Percentiles rank a stretch among this genome's conserved stretches.
Evolutionary conservation across 2,113 vertebrate genomes (phyloP).

Genomic region (Siniperca knerii): DNA sequence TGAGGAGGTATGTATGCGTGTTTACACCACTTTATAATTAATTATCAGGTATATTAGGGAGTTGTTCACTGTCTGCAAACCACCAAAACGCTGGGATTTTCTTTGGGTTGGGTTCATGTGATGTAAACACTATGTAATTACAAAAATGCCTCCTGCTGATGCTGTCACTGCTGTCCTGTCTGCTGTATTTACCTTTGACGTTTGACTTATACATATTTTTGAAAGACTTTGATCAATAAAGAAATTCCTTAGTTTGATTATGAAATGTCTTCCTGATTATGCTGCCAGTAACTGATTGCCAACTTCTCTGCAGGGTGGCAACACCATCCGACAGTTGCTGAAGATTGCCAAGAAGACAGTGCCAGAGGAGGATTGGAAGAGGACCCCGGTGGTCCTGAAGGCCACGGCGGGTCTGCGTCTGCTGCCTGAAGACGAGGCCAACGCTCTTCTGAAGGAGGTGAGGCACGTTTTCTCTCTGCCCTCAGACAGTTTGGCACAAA

Average conservation of each 20-base stretch:
- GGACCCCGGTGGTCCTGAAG: slow-evolving; percentile 94
- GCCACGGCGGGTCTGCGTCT: slow-evolving; percentile 95
- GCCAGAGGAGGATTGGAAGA: slow-evolving; percentile 91
- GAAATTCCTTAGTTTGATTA: not conserved
- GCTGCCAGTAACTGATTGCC: slow-evolving; percentile 6
- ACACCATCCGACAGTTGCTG: slow-evolving; percentile 89
- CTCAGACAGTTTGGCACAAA: slow-evolving; percentile 79
- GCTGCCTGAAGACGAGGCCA: slow-evolving; percentile 91
- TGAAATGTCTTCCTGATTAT: not conserved
- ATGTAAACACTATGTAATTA: slow-evolving; percentile 67
- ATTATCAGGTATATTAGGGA: slow-evolving; percentile 50
- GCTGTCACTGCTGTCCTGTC: slow-evolving; percentile 35
- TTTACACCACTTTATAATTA: slow-evolving; percentile 53
- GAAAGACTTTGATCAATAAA: slow-evolving; percentile 12
- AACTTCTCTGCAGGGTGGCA: slow-evolving; percentile 87
- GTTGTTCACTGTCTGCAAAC: slow-evolving; percentile 39
- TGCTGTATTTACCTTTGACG: slow-evolving; percentile 5
- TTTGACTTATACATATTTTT: slow-evolving; percentile 12
- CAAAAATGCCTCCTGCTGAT: slow-evolving; percentile 47
- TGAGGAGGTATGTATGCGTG: slow-evolving; percentile 86
- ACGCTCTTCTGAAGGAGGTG: slow-evolving; percentile 92
- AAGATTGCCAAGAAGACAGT: slow-evolving; percentile 92
- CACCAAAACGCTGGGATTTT: slow-evolving; percentile 59
- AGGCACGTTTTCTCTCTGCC: slow-evolving; percentile 64
- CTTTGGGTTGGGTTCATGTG: slow-evolving; percentile 63